These are phyloP conservation scores for Microchirus variegatus DNA, from an alignment of 2,797 vertebrate species.

Conservation along the genomic window DNA sequence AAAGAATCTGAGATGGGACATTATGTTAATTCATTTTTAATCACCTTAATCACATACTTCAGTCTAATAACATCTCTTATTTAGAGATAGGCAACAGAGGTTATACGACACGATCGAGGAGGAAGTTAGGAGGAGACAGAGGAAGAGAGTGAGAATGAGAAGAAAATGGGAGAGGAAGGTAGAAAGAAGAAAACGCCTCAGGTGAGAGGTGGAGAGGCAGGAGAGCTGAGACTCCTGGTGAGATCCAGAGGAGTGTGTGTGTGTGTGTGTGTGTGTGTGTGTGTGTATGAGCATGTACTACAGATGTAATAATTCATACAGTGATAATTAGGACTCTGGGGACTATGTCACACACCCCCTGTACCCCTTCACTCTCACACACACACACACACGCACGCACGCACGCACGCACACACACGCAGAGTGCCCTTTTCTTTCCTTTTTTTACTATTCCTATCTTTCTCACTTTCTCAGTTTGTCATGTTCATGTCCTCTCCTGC, in stretches of 20 bases:
- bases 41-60: too few relatives aligned
- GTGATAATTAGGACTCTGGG: conserved; percentile 78
- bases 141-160: conserved; percentile 12
- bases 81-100: conserved; percentile 7
- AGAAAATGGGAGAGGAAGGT: conserved; percentile 27
- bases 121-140: conserved; percentile 3
- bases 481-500: conserved; percentile 30
- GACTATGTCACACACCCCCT: conserved; percentile 63
- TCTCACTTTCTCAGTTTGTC: conserved; percentile 26
- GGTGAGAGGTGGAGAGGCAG: conserved; percentile 51
- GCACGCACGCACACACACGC: conserved; percentile 2
- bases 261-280: conserved; percentile 36
- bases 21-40: too few relatives aligned
- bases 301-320: conserved; percentile 80
- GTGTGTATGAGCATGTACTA: conserved; percentile 52
- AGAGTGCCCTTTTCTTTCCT: conserved; percentile 11
- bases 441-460: conserved; percentile 29
- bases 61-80: too few relatives aligned
- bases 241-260: conserved; percentile 54
- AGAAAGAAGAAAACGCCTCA: conserved; percentile 55
- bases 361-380: conserved; percentile 41
- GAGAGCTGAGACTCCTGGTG: conserved; percentile 57
- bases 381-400: too few relatives aligned
- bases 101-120: not conserved
- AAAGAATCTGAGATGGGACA: too few relatives aligned